These are phyloP conservation scores for Dendrolimus kikuchii DNA, from an alignment of 1,140 invertebrate species.

Conservation along the genomic window DNA sequence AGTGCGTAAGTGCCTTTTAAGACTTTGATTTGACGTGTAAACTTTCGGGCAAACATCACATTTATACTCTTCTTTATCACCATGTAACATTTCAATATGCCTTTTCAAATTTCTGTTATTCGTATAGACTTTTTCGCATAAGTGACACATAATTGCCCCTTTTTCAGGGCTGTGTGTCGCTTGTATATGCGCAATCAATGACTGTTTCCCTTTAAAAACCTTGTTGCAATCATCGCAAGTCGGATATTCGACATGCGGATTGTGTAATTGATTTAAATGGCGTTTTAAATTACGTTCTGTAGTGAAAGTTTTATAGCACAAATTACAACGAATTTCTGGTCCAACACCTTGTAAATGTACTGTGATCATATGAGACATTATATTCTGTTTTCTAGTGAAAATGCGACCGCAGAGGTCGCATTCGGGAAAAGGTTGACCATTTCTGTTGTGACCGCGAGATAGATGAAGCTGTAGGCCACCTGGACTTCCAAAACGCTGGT, in stretches of 20 bases:
- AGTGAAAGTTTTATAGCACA: slow-evolving; percentile 42
- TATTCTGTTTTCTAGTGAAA: slow-evolving; percentile 51
- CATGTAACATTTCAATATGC: slow-evolving; percentile 40
- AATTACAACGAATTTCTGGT: slow-evolving; percentile 24
- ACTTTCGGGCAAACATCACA: slow-evolving; percentile 46
- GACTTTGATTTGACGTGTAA: slow-evolving; percentile 46
- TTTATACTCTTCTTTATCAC: slow-evolving; percentile 30
- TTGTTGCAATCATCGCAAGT: slow-evolving; percentile 41
- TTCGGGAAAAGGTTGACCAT: slow-evolving; percentile 36
- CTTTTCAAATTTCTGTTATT: slow-evolving; percentile 40
- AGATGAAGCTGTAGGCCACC: slow-evolving; percentile 35
- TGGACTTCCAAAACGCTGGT: slow-evolving; percentile 34
- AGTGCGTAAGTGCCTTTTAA: slow-evolving; percentile 29
- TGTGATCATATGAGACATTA: slow-evolving; percentile 47
- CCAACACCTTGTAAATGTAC: slow-evolving; percentile 35
- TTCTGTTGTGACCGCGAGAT: slow-evolving; percentile 38
- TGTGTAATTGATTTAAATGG: slow-evolving; percentile 38
- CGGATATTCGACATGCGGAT: slow-evolving; percentile 28
- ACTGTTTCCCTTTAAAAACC: slow-evolving; percentile 35
- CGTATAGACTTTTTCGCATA: slow-evolving; percentile 40
- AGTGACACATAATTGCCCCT: slow-evolving; percentile 25
- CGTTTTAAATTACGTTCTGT: slow-evolving; percentile 43
- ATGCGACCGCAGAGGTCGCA: slow-evolving; percentile 53
- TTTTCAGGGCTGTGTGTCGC: slow-evolving; percentile 18
- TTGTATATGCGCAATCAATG: slow-evolving; percentile 37